Evolutionary conservation across 2,113 vertebrate species (phyloP).

Genomic region (Osmerus eperlanus): DNA sequence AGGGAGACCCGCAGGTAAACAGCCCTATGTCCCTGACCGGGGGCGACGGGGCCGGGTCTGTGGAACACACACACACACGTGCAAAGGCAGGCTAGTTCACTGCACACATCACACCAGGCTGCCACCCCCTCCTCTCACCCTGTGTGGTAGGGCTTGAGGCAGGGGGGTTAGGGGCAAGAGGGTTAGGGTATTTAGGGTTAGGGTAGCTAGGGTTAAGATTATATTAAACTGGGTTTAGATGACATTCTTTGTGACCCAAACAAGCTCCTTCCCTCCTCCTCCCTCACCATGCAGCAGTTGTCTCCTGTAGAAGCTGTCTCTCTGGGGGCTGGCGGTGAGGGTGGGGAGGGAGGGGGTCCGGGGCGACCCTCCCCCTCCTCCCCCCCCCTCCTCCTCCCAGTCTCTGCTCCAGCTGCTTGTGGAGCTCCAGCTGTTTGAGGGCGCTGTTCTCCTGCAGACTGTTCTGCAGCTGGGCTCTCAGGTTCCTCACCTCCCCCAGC

Average conservation of each 20-base stretch:
- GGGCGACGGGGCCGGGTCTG: conserved; percentile 84
- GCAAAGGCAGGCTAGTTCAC: conserved; percentile 33
- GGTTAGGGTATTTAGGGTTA: background rate
- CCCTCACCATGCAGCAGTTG: conserved; percentile 73
- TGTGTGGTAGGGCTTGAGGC: too few relatives aligned
- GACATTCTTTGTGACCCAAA: background rate
- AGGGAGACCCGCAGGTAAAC: conserved; percentile 68
- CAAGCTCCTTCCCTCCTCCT: background rate
- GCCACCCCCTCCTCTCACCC: background rate
- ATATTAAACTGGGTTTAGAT: background rate
- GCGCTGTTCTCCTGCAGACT: conserved; percentile 79
- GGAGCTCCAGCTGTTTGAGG: conserved; percentile 74
- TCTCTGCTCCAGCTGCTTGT: conserved; percentile 76
- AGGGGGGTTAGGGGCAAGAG: too few relatives aligned
- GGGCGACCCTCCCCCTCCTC: conserved; percentile 33
- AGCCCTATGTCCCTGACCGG: conserved; percentile 86
- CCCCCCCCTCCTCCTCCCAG: conserved; percentile 26
- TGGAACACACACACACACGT: conserved; percentile 46
- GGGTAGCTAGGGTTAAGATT: background rate
- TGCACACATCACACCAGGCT: conserved; percentile 31
- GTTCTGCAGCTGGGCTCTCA: conserved; percentile 76
- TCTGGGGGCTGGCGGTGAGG: conserved; percentile 62
- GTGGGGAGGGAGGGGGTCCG: conserved; percentile 59
- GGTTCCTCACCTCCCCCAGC: conserved; percentile 76
- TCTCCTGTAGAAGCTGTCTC: conserved; percentile 61